Evolutionary conservation across 2,888 invertebrate genomes (phyloP), one percentile per base, ranked within the genome.

Genomic region (Embidobia sp.): DNA sequence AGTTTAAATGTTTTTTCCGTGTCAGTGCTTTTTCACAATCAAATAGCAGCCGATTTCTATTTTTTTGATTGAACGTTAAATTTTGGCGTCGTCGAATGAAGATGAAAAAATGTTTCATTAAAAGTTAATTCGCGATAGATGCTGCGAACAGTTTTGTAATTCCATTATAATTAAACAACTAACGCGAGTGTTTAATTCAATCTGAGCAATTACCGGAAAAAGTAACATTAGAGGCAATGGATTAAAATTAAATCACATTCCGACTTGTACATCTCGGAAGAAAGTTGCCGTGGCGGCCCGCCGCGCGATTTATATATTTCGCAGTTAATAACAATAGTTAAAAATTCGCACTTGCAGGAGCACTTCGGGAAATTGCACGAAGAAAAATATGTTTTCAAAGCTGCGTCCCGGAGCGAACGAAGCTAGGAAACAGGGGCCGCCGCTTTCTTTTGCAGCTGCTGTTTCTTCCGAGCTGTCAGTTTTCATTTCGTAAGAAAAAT

Each of bases 381-480:
- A 57, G 67, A 59, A 61, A 70, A 61, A 70, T 61, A 51, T 70
- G 61, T 70, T 61, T 70, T 61, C 35, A 51, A 61, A 70, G 44
- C 37, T 29, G 37, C 27, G 10, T 49, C 40, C 6, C 19, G 15
- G 16, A 16, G 29, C 15, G 13, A 19, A 15, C 10, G 40, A 33
- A 26, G 33, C 13, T 3, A 27, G 33, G 35, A 44, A 35, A 51
- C 33, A 53, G 26, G 51, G 51, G 44, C 22, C 35, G 51, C 0
- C 13, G 16, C 26, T 51, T 51, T 61, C 49, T 61, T 70, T 44
- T 26, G 48, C 57, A 69, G 69, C 59, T 69, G 59, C 37, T 59
- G 40, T 31, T 59, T 59, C 69, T 51, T 49, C 22, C 33, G 40
- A 37, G 42, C 48, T 37, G 51, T 69, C 67, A 69, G 48, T 48